Evolutionary conservation across 1,140 invertebrate species (phyloP).

Genomic region (Heliconius melpomene): DNA sequence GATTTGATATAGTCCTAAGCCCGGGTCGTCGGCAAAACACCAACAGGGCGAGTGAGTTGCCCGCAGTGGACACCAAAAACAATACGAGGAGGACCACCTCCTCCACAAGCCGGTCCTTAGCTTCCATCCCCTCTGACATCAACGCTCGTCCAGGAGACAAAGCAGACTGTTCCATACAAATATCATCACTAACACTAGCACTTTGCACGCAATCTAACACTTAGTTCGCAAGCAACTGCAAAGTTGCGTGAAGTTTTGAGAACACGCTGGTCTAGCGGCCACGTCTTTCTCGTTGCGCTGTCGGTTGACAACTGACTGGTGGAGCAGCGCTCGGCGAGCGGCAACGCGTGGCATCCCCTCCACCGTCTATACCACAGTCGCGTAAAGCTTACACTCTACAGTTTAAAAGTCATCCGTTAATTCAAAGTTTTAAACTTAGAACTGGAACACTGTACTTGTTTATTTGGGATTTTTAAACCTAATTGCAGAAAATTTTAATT

Average conservation of each 20-base stretch:
- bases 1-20: slow-evolving; percentile 78
- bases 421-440: slow-evolving; percentile 39
- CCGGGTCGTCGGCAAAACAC: slow-evolving; percentile 77
- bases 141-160: slow-evolving; percentile 74
- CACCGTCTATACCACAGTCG: slow-evolving; percentile 4
- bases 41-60: slow-evolving; percentile 74
- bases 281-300: slow-evolving; percentile 75
- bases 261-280: slow-evolving; percentile 66
- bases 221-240: slow-evolving; percentile 64
- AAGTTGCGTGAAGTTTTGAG: slow-evolving; percentile 76
- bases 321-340: slow-evolving; percentile 24
- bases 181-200: slow-evolving; percentile 75
- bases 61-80: slow-evolving; percentile 73
- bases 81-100: slow-evolving; percentile 72
- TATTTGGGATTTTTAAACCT: not conserved
- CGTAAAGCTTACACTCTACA: slow-evolving; percentile 24
- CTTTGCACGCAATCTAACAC: slow-evolving; percentile 68
- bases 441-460: not conserved
- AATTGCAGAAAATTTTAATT: not conserved
- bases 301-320: slow-evolving; percentile 70
- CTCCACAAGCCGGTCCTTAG: slow-evolving; percentile 69
- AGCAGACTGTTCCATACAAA: slow-evolving; percentile 64
- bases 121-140: slow-evolving; percentile 75
- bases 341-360: slow-evolving; percentile 53
- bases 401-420: slow-evolving; percentile 36